Percentiles rank a stretch among this genome's conserved stretches.
Conservation (phyloP, 2,797 vertebrate species). For the Fratercula arctica region DNA sequence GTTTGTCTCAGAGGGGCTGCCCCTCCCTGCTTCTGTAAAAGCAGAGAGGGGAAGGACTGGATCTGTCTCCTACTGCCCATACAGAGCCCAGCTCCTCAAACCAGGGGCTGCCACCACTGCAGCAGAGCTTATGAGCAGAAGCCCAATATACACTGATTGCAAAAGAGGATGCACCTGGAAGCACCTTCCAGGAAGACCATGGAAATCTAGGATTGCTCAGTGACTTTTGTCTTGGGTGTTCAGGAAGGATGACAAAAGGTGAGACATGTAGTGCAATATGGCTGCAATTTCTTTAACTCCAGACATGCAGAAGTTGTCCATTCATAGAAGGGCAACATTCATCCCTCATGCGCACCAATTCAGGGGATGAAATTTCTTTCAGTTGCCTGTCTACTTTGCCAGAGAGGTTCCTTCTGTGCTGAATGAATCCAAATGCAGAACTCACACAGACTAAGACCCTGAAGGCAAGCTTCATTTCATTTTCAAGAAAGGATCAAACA, state of each 20-base stretch:
- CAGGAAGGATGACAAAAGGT: neutral
- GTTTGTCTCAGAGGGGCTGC: neutral
- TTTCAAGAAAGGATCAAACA: neutral
- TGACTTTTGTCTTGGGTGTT: neutral
- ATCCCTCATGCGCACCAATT: accelerated
- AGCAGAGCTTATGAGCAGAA: neutral
- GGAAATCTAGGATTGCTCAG: neutral
- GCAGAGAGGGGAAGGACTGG: neutral
- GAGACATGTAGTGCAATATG: neutral
- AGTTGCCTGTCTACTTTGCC: neutral
- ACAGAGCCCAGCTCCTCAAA: neutral
- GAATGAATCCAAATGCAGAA: neutral
- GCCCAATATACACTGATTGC: neutral
- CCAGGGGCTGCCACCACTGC: neutral
- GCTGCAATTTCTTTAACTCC: neutral
- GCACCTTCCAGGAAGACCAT: neutral
- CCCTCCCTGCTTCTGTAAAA: neutral
- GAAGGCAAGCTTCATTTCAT: neutral
- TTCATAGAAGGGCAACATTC: neutral
- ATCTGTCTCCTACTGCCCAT: neutral
- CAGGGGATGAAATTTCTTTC: neutral
- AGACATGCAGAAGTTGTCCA: neutral
- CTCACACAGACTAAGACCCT: neutral
- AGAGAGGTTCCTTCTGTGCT: neutral
- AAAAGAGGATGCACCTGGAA: neutral